phyloP scores from a whole-genome alignment of 2,113 vertebrate genomes.

The Rhombomys opimus region DNA sequence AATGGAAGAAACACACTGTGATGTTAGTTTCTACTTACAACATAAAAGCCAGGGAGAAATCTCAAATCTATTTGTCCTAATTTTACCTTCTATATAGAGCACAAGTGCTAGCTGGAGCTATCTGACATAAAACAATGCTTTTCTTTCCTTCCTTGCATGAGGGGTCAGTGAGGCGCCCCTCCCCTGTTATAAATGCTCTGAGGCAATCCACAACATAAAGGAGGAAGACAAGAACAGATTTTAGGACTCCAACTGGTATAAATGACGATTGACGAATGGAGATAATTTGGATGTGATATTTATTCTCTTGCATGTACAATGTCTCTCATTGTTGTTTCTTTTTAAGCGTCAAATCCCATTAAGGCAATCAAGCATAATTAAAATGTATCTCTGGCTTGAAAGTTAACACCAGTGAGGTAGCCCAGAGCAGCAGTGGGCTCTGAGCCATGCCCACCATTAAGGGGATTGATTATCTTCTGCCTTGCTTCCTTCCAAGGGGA shows the following conservation, averaged over 20 bases:
- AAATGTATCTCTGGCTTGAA: constrained; percentile 61
- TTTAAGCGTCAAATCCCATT: constrained; percentile 31
- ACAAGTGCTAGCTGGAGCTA: neutral
- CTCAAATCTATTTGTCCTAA: neutral
- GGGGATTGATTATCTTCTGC: neutral
- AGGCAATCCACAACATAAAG: neutral
- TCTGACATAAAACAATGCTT: constrained; percentile 5
- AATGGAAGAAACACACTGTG: neutral
- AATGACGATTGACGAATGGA: constrained; percentile 32
- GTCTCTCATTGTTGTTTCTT: neutral
- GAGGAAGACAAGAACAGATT: constrained; percentile 48
- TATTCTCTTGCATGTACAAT: neutral
- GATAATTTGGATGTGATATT: constrained; percentile 20
- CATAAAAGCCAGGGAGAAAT: neutral
- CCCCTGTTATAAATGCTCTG: neutral
- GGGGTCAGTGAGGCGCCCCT: neutral
- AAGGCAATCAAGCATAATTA: constrained; percentile 21
- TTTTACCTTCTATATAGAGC: constrained; percentile 46
- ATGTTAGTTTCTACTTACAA: constrained; percentile 33
- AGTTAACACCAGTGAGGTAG: constrained; percentile 5
- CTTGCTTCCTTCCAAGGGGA: neutral
- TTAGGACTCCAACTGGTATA: neutral
- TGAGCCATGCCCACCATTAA: neutral
- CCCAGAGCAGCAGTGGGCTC: neutral
- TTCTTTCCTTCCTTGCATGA: neutral